Base-by-base conservation (phyloP, 1,140 invertebrate species). In the Drosophila oshimai region DNA sequence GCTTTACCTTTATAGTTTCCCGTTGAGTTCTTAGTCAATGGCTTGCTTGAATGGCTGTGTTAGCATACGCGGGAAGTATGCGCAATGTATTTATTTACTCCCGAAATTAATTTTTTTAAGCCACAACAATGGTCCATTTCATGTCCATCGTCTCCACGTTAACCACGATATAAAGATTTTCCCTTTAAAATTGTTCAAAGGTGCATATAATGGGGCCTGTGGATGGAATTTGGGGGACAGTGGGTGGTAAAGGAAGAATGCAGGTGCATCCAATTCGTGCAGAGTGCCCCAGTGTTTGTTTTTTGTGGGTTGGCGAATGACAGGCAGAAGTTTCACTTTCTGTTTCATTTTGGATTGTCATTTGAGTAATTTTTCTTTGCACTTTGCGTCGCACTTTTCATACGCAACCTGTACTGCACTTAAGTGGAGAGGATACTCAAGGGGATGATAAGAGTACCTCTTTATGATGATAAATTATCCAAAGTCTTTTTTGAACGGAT, bases 181-280 rank as follows among this genome's bases (percentile, higher is more conserved):
- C 46, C 41, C 15, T 18, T 41, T 29, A 24, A 13, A 53, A 58
- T 37, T 53, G 31, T 58, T 36, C 31, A 53, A 29, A 53, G 33
- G 22, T 26, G 13, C 7, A 10, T 12, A 9, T 3, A 29, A 3
- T 22, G 20, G 50, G n/a, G 31, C n/a, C n/a, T n/a, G n/a, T n/a
- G n/a, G n/a, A n/a, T n/a, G n/a, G n/a, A n/a, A n/a, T n/a, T n/a
- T 26, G 29, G 5, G 7, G 18, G 7, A 17, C 12, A 7, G 7
- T 1, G n/a, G 5, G 6, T 24, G 39, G 33, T 9, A 2, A 15
- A 18, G 20, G 12, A 31, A 24, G 49, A 22, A 81, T 81, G 73
- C 78, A 81, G 78, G 78, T 81, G 78, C 47, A 42, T 73, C 78
- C 78, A 83, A 73, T 69, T 83, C 69, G 77, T 83, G 62, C 78